Base-by-base conservation (phyloP, 1,140 invertebrate genomes). In the Orchesella cincta region DNA sequence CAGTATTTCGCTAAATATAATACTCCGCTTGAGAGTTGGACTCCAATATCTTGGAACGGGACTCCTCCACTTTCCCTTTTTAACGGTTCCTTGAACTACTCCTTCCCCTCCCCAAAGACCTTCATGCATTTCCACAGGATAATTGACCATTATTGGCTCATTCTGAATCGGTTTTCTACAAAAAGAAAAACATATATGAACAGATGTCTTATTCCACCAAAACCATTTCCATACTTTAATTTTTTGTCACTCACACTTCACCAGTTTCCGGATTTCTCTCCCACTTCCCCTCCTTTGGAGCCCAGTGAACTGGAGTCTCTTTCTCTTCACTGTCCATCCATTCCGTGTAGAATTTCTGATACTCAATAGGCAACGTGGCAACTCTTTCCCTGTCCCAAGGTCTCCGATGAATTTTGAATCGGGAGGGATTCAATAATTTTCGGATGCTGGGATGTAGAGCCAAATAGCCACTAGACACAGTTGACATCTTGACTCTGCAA, bases 91-190 rank as follows among this genome's bases (percentile, higher is more conserved):
- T 88, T 94, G 91, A 31, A 99, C 87, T 0, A 99, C 88, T n/a
- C 91, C 94, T 88, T 99, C 97, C 8, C 97, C 97, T 80, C 96
- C 97, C 96, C 96, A 99, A 73, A 99, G 88, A 29, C 96, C 96
- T 71, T 92, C 73, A 84, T 98, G 86, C 75, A 91, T 86, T 87
- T 98, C 94, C 73, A 89, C 87, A 1, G 95, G 93, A 84, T 90
- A 92, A 75, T 89, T 88, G 0, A 97, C 81, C 1, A 91, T 92
- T 28, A 98, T 86, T n/a, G 92, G 90, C 75, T 91, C 81, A 88
- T 95, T 93, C 85, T 95, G 91, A 31, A 95, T 86, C 23, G 89
- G 90, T 72, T 85, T 80, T 31, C 90, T 91, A 79, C 26, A 86
- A 76, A 51, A 64, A 67, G 78, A 67, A 83, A 81, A 39, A 78